These are phyloP conservation scores for Corythaixoides concolor DNA, from an alignment of 2,113 vertebrate species.

Conservation along the genomic window DNA sequence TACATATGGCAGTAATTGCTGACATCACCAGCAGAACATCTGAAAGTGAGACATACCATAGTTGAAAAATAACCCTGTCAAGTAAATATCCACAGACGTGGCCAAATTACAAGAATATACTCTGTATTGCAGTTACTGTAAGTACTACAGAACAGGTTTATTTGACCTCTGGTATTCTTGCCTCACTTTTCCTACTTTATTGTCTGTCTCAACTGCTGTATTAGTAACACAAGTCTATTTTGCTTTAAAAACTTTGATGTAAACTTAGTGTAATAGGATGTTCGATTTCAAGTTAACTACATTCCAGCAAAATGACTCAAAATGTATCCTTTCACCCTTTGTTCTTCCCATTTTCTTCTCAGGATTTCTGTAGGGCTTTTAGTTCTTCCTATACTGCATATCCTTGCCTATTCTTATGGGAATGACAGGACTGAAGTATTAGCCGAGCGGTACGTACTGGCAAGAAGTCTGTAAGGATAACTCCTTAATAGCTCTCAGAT, in stretches of 20 bases:
- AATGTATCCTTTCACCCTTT: not conserved
- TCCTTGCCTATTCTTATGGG: not conserved
- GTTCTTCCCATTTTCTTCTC: not conserved
- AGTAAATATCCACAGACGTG: not conserved
- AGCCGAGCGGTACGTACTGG: not conserved
- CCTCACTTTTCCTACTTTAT: not conserved
- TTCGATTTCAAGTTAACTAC: not conserved
- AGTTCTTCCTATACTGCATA: not conserved
- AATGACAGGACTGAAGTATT: not conserved
- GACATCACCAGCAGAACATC: constrained; percentile 3
- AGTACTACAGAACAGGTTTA: not conserved
- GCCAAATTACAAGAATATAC: not conserved
- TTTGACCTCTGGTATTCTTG: not conserved
- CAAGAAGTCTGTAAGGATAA: not conserved
- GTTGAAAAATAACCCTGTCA: constrained; percentile 38
- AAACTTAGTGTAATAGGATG: not conserved
- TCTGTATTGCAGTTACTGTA: not conserved
- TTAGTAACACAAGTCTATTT: not conserved
- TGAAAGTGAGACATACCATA: not conserved
- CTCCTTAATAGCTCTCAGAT: not conserved
- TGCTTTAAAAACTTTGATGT: not conserved
- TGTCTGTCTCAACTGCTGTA: not conserved
- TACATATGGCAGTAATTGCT: constrained; percentile 43
- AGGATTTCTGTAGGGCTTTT: not conserved
- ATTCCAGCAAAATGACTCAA: not conserved